These are phyloP conservation scores for Antrozous pallidus DNA, from an alignment of 2,797 vertebrate species.

Conservation along the genomic window DNA sequence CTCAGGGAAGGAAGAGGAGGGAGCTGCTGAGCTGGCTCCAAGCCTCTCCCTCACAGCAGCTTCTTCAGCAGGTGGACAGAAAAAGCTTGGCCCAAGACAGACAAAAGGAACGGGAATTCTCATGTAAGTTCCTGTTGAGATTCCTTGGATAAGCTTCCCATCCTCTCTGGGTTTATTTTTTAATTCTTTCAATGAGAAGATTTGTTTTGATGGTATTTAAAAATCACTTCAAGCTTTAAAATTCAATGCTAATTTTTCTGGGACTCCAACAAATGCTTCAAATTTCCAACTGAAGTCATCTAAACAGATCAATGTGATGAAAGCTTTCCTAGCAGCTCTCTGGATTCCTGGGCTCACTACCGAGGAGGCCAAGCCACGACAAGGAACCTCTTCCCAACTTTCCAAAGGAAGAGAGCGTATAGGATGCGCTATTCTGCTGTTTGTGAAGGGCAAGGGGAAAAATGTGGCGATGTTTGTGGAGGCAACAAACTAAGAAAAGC, in stretches of 20 bases:
- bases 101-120: background rate
- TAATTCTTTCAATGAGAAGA: slow-evolving; percentile 9
- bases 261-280: background rate
- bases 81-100: background rate
- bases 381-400: background rate
- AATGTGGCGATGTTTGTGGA: background rate
- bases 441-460: background rate
- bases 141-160: background rate
- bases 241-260: background rate
- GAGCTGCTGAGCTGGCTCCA: background rate
- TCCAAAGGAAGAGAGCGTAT: background rate
- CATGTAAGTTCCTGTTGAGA: background rate
- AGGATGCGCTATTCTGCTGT: background rate
- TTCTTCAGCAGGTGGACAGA: background rate
- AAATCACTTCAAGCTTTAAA: slow-evolving; percentile 14
- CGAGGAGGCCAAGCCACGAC: background rate
- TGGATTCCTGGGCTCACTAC: background rate
- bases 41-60: background rate
- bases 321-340: background rate
- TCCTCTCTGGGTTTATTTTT: background rate
- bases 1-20: background rate
- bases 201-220: background rate
- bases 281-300: slow-evolving; percentile 45
- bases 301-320: slow-evolving; percentile 49
- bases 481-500: background rate